phyloP scores from a whole-genome alignment of 2,797 vertebrate species.

The Scomberomorus guttatus region DNA sequence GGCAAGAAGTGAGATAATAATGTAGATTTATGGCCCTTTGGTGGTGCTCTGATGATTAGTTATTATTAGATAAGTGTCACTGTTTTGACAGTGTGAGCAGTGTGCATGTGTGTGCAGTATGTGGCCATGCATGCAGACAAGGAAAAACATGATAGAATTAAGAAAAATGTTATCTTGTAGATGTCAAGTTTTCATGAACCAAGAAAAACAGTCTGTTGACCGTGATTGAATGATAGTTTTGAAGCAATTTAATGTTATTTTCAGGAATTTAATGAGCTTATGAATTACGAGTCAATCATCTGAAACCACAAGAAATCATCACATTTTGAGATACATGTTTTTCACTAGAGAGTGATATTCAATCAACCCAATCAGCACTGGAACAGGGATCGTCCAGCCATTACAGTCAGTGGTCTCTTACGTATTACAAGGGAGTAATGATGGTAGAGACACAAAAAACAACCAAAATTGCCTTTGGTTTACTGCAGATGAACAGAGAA shows the following conservation, averaged over 20 bases:
- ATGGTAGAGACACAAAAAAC: conserved; percentile 37
- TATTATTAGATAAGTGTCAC: conserved; percentile 33
- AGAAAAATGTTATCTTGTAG: not conserved
- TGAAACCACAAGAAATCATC: not conserved
- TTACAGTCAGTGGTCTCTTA: conserved; percentile 7
- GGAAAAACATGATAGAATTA: not conserved
- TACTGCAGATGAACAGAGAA: conserved; percentile 50
- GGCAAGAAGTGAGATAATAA: conserved; percentile 60
- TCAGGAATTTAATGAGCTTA: not conserved
- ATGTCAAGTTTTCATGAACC: not conserved
- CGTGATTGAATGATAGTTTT: not conserved
- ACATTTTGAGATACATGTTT: not conserved
- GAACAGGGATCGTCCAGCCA: no score
- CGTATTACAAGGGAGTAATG: conserved; percentile 28
- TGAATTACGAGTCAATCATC: not conserved
- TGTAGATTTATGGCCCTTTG: conserved; percentile 54
- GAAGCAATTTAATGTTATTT: not conserved
- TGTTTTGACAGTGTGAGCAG: not conserved
- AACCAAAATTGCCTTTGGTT: conserved; percentile 38
- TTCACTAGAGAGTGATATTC: not conserved
- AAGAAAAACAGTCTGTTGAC: not conserved
- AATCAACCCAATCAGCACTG: not conserved
- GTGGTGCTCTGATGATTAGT: conserved; percentile 40
- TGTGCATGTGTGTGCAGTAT: not conserved
- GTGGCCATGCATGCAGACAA: not conserved